Base-by-base conservation (phyloP, 2,113 vertebrate genomes). In the Notothenia rossii region DNA sequence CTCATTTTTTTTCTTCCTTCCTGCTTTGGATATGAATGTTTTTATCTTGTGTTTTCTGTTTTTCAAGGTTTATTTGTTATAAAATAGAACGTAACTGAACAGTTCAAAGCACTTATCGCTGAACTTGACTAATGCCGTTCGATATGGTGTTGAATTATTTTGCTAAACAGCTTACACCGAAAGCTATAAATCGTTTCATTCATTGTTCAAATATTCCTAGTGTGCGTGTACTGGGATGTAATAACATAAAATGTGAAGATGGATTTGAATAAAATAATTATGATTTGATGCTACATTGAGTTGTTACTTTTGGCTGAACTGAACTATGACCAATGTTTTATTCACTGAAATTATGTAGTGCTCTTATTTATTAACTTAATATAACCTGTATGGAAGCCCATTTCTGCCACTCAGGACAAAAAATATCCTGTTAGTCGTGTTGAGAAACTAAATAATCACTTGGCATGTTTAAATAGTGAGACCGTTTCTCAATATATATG, bases 221-320 rank as follows among this genome's bases (percentile, higher is more conserved):
- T 22, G 75, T 71, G 49, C 1, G 55, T 58, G 0, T 10, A 29
- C 6, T 58, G 10, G 14, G 9, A 46, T 68, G 18, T 60, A 40
- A 22, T 55, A 10, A 55, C 7, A 36, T 49, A 5, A 3, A 20
- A 46, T 8, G 9, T 75, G 11, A 20, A 20, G 49, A 40, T 65
- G 10, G 49, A 11, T 29, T 79, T 61, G 6, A 86, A 82, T 86
- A 86, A 86, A 86, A 3, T 5, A 13, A 60, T 70, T 29, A 33
- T 67, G 36, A 72, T 14, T 54, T 69, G 68, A 15, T 60, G 14
- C 70, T 36, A 43, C 0, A 0, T 5, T 43, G 40, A 62, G 18
- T 55, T 9, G 0, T 13, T 54, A 2, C 14, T 36, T 67, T 3
- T 60, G 2, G 12, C 5, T 54, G 36, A 40, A 40, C 36, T 40